These are phyloP conservation scores for Acipenser ruthenus DNA, from an alignment of 2,797 vertebrate genomes.

Conservation along the genomic window DNA sequence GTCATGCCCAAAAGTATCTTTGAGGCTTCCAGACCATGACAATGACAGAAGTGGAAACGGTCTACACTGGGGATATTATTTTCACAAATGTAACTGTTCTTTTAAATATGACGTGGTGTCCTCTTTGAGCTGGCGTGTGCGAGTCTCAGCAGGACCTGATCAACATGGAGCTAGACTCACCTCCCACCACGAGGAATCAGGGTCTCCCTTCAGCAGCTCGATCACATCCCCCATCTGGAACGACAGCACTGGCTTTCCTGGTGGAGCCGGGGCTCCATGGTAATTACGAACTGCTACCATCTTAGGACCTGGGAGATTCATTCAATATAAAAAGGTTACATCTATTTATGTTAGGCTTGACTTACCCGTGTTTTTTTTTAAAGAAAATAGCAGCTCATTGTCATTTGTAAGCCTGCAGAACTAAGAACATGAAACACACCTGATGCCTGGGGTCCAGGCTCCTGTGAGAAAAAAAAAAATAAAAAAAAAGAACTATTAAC, in stretches of 20 bases:
- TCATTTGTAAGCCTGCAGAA: too few species aligned
- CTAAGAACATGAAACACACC: slow-evolving; percentile 39
- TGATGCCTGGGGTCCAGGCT: slow-evolving; percentile 55
- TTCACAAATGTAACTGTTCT: not conserved
- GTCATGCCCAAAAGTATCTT: too few species aligned
- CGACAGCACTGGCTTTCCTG: slow-evolving; percentile 71
- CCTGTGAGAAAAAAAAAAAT: slow-evolving; percentile 35
- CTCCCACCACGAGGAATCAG: slow-evolving; percentile 91
- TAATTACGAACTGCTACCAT: slow-evolving; percentile 93
- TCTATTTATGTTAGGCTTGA: too few species aligned
- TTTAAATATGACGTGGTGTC: not conserved
- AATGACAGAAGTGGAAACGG: fast-evolving
- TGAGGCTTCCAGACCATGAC: too few species aligned
- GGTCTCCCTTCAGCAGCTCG: slow-evolving; percentile 87
- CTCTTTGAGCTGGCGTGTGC: not conserved
- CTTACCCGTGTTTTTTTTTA: too few species aligned
- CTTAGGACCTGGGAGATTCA: slow-evolving; percentile 71
- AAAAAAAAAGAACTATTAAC: not conserved
- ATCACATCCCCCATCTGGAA: slow-evolving; percentile 88
- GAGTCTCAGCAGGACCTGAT: too few species aligned
- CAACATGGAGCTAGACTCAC: slow-evolving; percentile 41
- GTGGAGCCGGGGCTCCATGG: slow-evolving; percentile 76
- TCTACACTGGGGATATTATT: too few species aligned
- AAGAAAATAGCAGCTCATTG: too few species aligned
- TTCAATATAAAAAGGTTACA: too few species aligned